phyloP scores from a whole-genome alignment of 2,113 vertebrate species.

The Poeciliopsis turrubarensis region DNA sequence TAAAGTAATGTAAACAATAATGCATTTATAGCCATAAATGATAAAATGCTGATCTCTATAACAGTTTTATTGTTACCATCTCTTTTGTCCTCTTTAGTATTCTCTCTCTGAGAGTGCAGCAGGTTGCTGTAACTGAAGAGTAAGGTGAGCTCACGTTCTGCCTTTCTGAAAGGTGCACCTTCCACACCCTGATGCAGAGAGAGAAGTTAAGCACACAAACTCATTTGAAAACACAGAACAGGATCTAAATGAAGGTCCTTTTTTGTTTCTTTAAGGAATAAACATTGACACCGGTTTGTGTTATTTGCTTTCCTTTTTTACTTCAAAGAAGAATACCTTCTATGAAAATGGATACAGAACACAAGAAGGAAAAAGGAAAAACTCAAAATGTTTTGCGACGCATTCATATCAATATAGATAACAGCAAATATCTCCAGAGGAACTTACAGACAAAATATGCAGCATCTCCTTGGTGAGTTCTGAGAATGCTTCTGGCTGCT shows the following conservation, averaged over 20 bases:
- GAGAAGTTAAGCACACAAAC: conserved; percentile 11
- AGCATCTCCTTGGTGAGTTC: conserved; percentile 75
- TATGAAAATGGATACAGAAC: background rate
- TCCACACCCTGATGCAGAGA: conserved; percentile 78
- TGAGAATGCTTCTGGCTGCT: conserved; percentile 85
- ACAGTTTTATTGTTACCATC: conserved; percentile 30
- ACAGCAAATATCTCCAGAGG: no score
- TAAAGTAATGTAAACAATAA: background rate
- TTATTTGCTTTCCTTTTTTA: no score
- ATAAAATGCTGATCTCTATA: background rate
- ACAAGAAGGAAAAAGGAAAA: background rate
- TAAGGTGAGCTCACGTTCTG: conserved; percentile 84
- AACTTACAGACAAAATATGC: conserved; percentile 84
- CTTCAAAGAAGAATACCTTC: background rate
- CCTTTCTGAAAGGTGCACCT: conserved; percentile 78
- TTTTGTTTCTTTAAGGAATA: background rate
- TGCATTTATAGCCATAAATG: background rate
- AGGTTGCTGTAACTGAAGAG: conserved; percentile 80
- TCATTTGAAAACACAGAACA: background rate
- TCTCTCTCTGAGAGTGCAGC: conserved; percentile 72
- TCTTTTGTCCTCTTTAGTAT: conserved; percentile 40
- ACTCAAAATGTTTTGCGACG: background rate
- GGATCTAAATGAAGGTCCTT: background rate
- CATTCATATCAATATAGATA: background rate
- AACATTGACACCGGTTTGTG: background rate